Percentiles rank a stretch among this genome's conserved stretches.
phyloP scores from a whole-genome alignment of 2,113 vertebrate species.

The Gavialis gangeticus region DNA sequence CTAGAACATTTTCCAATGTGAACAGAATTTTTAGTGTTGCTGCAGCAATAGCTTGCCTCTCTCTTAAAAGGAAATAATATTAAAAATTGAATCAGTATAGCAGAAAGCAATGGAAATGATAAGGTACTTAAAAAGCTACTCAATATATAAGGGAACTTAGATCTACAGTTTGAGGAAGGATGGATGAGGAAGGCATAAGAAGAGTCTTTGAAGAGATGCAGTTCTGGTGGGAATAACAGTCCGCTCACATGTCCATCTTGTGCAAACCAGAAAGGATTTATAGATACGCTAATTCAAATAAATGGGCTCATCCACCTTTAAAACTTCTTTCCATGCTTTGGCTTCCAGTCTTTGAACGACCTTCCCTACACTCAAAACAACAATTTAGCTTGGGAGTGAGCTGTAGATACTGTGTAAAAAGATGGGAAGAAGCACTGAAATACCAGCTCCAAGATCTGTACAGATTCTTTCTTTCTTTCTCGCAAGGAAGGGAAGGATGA shows the following conservation, averaged over 20 bases:
- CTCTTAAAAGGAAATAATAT: conserved; percentile 43
- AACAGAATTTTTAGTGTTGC: neutral
- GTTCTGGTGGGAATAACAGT: neutral
- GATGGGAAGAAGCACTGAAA: neutral
- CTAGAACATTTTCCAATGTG: neutral
- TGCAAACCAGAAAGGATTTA: neutral
- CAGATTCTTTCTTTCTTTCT: fast-evolving
- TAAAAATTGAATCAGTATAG: neutral
- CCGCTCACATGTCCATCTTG: neutral
- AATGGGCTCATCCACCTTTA: neutral
- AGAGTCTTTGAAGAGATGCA: neutral
- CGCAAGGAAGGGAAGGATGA: neutral
- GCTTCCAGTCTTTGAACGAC: neutral
- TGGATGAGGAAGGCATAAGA: neutral
- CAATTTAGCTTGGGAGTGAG: neutral
- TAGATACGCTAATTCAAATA: neutral
- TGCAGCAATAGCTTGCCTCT: neutral
- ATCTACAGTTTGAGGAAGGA: conserved; percentile 15
- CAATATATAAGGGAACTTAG: conserved; percentile 14
- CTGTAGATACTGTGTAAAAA: neutral
- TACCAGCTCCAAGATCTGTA: neutral
- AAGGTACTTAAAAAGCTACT: neutral
- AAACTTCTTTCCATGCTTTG: neutral
- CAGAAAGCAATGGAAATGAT: neutral
- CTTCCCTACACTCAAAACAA: neutral